Conservation (phyloP, 2,113 vertebrate genomes). For the Microcebus griseorufus region DNA sequence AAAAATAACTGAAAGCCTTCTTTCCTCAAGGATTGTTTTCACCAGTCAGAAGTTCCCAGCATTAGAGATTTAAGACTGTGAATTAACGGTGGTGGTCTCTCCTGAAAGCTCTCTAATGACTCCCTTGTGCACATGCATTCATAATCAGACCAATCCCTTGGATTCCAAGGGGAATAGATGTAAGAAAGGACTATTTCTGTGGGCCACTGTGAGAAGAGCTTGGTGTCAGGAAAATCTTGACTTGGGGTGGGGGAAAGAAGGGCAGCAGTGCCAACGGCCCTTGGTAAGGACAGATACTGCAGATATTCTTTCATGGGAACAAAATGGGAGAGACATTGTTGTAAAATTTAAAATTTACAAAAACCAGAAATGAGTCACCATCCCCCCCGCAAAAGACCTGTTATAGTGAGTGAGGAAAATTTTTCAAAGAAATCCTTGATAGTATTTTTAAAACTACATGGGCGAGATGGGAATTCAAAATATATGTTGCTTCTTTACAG, state of each 20-base stretch:
- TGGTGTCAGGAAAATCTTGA: background rate
- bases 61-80: background rate
- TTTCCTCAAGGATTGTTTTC: background rate
- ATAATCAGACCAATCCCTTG: background rate
- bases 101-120: background rate
- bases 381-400: background rate
- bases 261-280: background rate
- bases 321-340: background rate
- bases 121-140: background rate
- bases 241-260: background rate
- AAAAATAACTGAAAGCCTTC: background rate
- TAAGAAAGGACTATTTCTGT: background rate
- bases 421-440: background rate
- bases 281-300: background rate
- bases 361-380: background rate
- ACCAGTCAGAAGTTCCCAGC: background rate
- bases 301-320: background rate
- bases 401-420: background rate
- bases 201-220: background rate
- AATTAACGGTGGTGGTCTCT: background rate
- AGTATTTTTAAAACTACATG: slow-evolving; percentile 3
- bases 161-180: background rate
- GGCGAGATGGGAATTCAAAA: background rate
- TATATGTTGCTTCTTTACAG: background rate
- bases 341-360: slow-evolving; percentile 36